Evolutionary conservation across 2,797 vertebrate genomes (phyloP).

Genomic region (Scyliorhinus canicula): DNA sequence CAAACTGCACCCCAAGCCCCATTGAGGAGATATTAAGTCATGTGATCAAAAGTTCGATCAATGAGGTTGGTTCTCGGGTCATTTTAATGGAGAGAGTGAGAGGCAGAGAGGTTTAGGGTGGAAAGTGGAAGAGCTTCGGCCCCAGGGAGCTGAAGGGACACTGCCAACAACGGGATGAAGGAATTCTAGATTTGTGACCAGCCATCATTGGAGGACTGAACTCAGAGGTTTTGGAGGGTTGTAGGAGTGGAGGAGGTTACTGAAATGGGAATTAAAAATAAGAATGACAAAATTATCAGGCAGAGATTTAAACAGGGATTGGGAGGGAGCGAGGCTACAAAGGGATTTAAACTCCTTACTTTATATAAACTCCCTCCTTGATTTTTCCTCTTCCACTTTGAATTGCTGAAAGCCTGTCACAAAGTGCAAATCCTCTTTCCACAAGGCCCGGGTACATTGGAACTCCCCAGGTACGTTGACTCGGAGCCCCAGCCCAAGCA

Average conservation of each 20-base stretch:
- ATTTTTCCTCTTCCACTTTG: background rate
- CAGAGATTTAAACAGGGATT: background rate
- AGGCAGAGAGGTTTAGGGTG: background rate
- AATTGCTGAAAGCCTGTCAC: background rate
- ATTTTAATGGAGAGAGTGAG: background rate
- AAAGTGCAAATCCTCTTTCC: background rate
- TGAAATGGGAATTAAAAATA: background rate
- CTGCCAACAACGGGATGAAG: background rate
- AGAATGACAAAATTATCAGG: background rate
- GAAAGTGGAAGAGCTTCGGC: background rate
- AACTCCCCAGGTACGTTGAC: too few relatives aligned
- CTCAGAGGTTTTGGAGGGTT: background rate
- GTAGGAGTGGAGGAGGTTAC: too few relatives aligned
- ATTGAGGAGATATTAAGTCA: too few relatives aligned
- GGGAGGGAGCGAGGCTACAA: background rate
- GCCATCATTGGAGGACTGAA: background rate
- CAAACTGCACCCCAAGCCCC: too few relatives aligned
- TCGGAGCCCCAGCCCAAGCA: too few relatives aligned
- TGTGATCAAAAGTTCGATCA: too few relatives aligned
- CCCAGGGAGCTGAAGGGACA: background rate
- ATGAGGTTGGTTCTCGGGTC: background rate
- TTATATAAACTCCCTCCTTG: background rate
- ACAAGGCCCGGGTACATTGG: too few relatives aligned
- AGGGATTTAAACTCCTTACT: background rate
- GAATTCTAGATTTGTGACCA: background rate